Evolutionary conservation across 2,113 vertebrate species (phyloP), one percentile per base, ranked within the genome.

Genomic region (Trinectes maculatus): DNA sequence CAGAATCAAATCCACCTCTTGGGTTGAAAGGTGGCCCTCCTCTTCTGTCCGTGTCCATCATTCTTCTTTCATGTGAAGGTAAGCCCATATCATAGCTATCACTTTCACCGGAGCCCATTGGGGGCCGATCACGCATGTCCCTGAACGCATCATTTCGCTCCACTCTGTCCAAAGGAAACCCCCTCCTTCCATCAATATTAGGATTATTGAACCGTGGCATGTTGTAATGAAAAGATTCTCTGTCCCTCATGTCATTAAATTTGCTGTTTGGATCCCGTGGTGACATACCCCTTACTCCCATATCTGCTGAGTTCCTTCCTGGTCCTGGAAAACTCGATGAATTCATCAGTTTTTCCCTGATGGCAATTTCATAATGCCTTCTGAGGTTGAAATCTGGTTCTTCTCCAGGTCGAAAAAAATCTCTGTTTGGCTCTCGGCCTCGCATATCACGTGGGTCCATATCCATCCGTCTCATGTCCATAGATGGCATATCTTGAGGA

Each of bases 381-480:
- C 94, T 91, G 66, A 94, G 93, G 80, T 89, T 91, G 54, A 95
- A 85, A 83, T 95, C 93, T 8, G 91, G n/a, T 61, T 95, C 85
- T 15, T 95, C 93, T 79, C 93, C 87, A 11, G 84, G 92, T 67
- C 93, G 86, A 79, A 94, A 94, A 16, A 94, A 95, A 76, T 96
- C 94, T 46, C 91, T 73, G 66, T 93, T 93, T 77, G 90, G 91
- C 60, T 95, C 95, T 90, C 93, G 91, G 49, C 93, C 94, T 88
- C 93, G 91, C 82, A 96, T 95, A 58, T 96, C 95, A 63, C 94
- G 89, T 78, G 92, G 89, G 2, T 95, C 95, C 89, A 94, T 90
- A 19, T 93, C 94, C 63, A 95, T 94, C 69, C 95, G 93, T 80
- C 95, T 94, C 72, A 96, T 95, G 55, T 96, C 95, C 92, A 95